A percentile compares a stretch with the other conserved stretches of the same genome.
phyloP scores from a whole-genome alignment of 2,888 invertebrate species.

The Glyphotaelius pellucidus region DNA sequence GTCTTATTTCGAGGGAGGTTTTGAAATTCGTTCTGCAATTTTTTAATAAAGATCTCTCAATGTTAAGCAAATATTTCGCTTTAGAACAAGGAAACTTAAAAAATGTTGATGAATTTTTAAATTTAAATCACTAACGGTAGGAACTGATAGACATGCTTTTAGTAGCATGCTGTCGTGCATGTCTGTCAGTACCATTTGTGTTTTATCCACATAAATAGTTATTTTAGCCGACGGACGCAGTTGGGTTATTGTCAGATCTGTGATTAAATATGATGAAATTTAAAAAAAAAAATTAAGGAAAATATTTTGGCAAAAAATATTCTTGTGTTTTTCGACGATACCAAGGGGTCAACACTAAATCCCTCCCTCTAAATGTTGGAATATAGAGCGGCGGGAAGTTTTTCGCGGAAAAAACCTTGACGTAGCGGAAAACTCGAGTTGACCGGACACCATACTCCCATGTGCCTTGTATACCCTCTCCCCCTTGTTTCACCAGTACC shows the following conservation, averaged over 20 bases:
- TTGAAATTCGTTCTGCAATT: not conserved
- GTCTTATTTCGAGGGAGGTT: not conserved
- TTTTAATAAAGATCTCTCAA: not conserved
- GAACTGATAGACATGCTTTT: no score
- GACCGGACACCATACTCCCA: slow-evolving; percentile 32
- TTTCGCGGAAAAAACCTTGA: slow-evolving; percentile 19
- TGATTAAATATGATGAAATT: no score
- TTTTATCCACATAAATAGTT: no score
- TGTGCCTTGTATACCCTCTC: not conserved
- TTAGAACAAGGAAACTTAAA: no score
- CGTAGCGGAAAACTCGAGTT: slow-evolving; percentile 9
- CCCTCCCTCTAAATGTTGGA: not conserved
- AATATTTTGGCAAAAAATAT: not conserved
- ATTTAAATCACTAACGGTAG: no score
- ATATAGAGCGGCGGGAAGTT: slow-evolving; percentile 11
- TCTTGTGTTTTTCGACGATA: not conserved
- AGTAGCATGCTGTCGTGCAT: no score
- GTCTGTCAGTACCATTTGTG: no score
- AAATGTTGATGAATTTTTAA: no score
- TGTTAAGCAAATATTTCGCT: not conserved
- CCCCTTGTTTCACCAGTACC: not conserved
- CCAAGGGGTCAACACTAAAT: slow-evolving; percentile 5
- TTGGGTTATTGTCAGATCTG: no score
- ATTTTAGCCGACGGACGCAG: no score
- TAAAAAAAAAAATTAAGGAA: not conserved